Evolutionary conservation across 2,113 vertebrate species (phyloP).

Genomic region (Telmatochromis brichardi): DNA sequence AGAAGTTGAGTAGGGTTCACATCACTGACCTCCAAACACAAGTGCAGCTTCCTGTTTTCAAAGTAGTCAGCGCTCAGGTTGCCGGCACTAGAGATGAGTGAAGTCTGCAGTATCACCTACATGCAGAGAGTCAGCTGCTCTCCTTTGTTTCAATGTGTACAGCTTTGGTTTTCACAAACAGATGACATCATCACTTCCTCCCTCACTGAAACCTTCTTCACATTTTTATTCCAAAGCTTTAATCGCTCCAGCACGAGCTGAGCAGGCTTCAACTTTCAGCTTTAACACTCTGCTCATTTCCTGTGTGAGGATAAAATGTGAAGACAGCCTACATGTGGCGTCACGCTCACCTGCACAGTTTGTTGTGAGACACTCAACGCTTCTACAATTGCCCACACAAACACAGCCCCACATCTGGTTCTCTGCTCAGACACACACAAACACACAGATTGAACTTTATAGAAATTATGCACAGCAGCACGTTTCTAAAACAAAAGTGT

Average conservation of each 20-base stretch:
- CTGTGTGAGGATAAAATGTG: neutral
- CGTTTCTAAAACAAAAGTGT: neutral
- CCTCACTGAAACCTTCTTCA: neutral
- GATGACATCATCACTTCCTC: neutral
- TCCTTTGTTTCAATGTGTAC: neutral
- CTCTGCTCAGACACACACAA: neutral
- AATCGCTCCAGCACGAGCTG: neutral
- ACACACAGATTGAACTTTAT: neutral
- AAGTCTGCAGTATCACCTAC: neutral
- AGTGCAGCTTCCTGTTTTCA: neutral
- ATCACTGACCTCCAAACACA: neutral
- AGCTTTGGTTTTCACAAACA: neutral
- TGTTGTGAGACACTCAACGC: neutral
- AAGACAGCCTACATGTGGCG: neutral
- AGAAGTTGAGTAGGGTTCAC: neutral
- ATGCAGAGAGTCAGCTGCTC: neutral
- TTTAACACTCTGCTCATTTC: neutral
- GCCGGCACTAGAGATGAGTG: neutral
- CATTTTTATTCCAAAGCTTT: neutral
- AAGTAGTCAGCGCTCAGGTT: neutral
- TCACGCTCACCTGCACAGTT: neutral
- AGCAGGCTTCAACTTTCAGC: neutral
- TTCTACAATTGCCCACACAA: neutral
- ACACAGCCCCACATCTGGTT: neutral
- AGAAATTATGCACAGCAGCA: neutral